Conservation (phyloP, 2,113 vertebrate genomes). For the Ellobius talpinus region DNA sequence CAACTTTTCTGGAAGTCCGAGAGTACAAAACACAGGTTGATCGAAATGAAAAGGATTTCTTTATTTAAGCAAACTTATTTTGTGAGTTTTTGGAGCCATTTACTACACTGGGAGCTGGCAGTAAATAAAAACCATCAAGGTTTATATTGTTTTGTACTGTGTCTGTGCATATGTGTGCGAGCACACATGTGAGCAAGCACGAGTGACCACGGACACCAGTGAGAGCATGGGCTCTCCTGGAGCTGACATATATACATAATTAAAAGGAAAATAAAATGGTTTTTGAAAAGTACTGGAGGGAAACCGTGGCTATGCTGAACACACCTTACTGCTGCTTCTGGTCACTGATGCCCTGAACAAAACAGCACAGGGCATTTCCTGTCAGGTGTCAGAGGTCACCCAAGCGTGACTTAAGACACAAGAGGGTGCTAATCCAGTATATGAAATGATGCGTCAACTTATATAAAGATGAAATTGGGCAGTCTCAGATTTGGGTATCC, state of each 20-base stretch:
- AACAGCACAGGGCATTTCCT: background rate
- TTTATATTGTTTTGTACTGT: background rate
- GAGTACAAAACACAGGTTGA: background rate
- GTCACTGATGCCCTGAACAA: background rate
- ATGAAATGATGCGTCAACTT: background rate
- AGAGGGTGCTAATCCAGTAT: background rate
- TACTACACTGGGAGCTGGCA: background rate
- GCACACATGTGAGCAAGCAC: background rate
- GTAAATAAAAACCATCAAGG: background rate
- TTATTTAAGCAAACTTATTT: conserved; percentile 42
- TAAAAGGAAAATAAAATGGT: background rate
- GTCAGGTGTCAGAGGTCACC: background rate
- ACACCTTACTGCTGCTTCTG: background rate
- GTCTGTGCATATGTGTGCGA: background rate
- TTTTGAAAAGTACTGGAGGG: background rate
- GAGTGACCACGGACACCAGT: background rate
- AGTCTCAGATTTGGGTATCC: background rate
- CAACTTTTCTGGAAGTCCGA: background rate
- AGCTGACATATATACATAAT: background rate
- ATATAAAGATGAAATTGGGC: background rate
- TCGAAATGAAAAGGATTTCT: background rate
- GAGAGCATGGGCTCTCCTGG: background rate
- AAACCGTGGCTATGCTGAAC: background rate
- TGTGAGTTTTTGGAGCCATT: conserved; percentile 10
- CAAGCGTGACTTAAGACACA: background rate